Conservation (phyloP, 2,888 invertebrate species). For the Acrobasis consociella region DNA sequence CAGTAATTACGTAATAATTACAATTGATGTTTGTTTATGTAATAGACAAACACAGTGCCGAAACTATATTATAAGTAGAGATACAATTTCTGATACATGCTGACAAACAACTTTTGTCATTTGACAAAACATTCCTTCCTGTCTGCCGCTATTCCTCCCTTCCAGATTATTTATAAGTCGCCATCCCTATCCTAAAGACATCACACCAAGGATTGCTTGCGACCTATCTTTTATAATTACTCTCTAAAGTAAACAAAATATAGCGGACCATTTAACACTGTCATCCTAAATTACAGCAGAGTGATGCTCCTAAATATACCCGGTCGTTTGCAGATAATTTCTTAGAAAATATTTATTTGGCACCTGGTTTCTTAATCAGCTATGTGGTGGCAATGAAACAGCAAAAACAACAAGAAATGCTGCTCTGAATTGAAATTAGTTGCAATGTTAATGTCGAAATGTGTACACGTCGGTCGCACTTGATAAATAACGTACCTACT, state of each 20-base stretch:
- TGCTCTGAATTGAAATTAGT: conserved; percentile 1
- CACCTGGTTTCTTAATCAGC: conserved; percentile 24
- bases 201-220: neutral
- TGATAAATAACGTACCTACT: neutral
- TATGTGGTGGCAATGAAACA: conserved; percentile 11
- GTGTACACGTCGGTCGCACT: neutral
- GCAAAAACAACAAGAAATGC: conserved; percentile 11
- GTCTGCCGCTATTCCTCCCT: too few relatives aligned
- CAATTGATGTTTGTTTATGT: too few relatives aligned
- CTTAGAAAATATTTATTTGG: conserved; percentile 21
- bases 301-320: conserved; percentile 34
- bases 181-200: neutral
- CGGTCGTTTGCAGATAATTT: conserved; percentile 27
- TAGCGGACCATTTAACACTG: conserved; percentile 66
- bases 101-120: too few relatives aligned
- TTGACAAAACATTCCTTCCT: too few relatives aligned
- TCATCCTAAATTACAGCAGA: conserved; percentile 58
- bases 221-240: conserved; percentile 66
- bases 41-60: too few relatives aligned
- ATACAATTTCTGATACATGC: too few relatives aligned
- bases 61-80: too few relatives aligned
- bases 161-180: too few relatives aligned
- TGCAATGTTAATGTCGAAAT: neutral
- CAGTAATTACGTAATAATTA: too few relatives aligned
- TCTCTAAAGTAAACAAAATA: conserved; percentile 63